Conservation (phyloP, 2,888 invertebrate species). For the Trissoscelio sp. region DNA sequence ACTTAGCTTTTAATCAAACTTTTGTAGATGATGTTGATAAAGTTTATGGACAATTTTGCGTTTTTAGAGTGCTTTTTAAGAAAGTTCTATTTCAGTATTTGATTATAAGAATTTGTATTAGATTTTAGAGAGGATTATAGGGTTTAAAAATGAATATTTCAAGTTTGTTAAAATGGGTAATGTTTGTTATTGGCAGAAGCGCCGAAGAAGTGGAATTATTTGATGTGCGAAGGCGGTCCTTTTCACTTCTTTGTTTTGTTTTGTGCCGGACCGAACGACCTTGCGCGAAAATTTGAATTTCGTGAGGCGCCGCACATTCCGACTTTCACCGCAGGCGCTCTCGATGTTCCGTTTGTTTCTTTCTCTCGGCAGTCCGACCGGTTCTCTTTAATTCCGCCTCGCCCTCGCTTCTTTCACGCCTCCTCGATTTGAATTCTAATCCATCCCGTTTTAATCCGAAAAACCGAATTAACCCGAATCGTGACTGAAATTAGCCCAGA, state of each 20-base stretch:
- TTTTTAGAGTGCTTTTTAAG: too few species aligned
- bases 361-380: constrained; percentile 54
- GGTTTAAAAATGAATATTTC: too few species aligned
- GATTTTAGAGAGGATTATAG: too few species aligned
- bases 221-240: background rate
- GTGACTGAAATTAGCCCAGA: constrained; percentile 38
- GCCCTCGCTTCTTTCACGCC: constrained; percentile 3
- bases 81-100: too few species aligned
- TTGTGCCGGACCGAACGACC: constrained; percentile 43
- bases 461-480: constrained; percentile 20
- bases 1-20: too few species aligned
- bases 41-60: too few species aligned
- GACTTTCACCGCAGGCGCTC: constrained; percentile 62
- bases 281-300: constrained; percentile 65
- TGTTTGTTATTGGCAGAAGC: too few species aligned
- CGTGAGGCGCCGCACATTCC: constrained; percentile 48
- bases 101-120: too few species aligned
- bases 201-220: too few species aligned
- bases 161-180: too few species aligned
- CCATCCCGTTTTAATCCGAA: background rate
- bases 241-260: constrained; percentile 39
- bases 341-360: constrained; percentile 63
- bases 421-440: constrained; percentile 39
- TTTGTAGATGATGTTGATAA: too few species aligned
- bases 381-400: constrained; percentile 46